Percentiles rank a stretch among this genome's conserved stretches.
Conservation (phyloP, 2,888 invertebrate genomes). For the Ichneumon xanthorius region DNA sequence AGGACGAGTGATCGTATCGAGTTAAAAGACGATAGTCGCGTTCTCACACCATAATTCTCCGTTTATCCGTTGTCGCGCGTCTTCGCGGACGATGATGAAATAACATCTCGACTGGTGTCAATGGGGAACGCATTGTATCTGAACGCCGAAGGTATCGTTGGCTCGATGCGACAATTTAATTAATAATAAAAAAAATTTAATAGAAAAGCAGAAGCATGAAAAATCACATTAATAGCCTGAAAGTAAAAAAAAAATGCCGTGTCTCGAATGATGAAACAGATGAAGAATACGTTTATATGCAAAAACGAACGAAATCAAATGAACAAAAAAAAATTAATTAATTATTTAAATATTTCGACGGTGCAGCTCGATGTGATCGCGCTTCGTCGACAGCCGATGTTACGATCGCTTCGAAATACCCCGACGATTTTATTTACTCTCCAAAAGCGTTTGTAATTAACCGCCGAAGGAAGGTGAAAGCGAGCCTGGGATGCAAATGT, state of each 20-base stretch:
- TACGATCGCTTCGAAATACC: constrained; percentile 1
- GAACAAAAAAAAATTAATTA: constrained; percentile 9
- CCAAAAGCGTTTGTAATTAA: constrained; percentile 22
- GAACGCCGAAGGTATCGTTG: constrained; percentile 27
- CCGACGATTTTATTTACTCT: constrained; percentile 8
- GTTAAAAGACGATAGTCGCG: constrained; percentile 63
- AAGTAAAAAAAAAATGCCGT: constrained; percentile 44
- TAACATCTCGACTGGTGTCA: neutral
- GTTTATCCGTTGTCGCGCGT: constrained; percentile 15
- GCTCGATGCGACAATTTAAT: constrained; percentile 32
- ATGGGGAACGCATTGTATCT: constrained; percentile 8
- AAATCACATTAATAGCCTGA: constrained; percentile 33
- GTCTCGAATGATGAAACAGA: constrained; percentile 47
- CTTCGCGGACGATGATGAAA: constrained; percentile 17
- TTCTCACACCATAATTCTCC: constrained; percentile 59
- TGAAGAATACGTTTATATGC: constrained; percentile 18
- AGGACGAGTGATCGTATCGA: constrained; percentile 75
- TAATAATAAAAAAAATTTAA: neutral
- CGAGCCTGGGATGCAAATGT: constrained; percentile 5
- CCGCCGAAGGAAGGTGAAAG: constrained; percentile 16
- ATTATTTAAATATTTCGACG: neutral
- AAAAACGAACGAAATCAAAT: constrained; percentile 48
- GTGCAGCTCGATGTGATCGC: constrained; percentile 24
- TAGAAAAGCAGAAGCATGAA: neutral
- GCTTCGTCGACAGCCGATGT: neutral